Base-by-base conservation (phyloP, 2,888 invertebrate species). In the Philonicus albiceps region DNA sequence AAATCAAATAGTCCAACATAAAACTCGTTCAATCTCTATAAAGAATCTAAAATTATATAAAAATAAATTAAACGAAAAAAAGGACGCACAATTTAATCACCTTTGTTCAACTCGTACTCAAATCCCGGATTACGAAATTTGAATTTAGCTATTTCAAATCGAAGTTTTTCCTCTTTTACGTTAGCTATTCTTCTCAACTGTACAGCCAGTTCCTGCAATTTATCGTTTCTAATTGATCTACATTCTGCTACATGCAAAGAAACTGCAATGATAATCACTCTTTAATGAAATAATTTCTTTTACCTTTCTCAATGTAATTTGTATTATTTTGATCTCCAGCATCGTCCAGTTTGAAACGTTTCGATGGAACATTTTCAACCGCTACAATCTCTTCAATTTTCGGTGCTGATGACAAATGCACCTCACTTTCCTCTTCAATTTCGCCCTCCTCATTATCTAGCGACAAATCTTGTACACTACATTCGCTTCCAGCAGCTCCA, bases 51-150 rank as follows among this genome's bases (percentile, higher is more conserved):
- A 49, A 49, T n/a, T 49, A 49, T 13, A 40, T 4, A n/a, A 49
- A n/a, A 1, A 49, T 16, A 49, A n/a, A 49, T n/a, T n/a, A n/a
- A 49, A n/a, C n/a, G 5, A n/a, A 49, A 11, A n/a, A n/a, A n/a
- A 49, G n/a, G 6, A n/a, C 13, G 16, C n/a, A 49, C 4, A n/a
- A 8, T 22, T 19, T 22, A 22, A 22, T 76, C 31, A 76, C 34
- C 76, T n/a, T 7, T 90, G 72, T 91, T 90, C 64, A 86, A 88
- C 81, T 91, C 90, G 86, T 90, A 92, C 80, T 90, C 90, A 88
- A 92, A 92, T 16, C 92, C 92, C 2, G 92, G 92, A 90, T 92
- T 92, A 87, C 92, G 91, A 86, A 91, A 92, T 87, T 92, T 92
- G 76, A 91, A 92, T 49, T 92, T 91, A 73, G 91, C 91, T 86